Base-by-base conservation (phyloP, 2,113 vertebrate species). In the Oreocharis arfaki region DNA sequence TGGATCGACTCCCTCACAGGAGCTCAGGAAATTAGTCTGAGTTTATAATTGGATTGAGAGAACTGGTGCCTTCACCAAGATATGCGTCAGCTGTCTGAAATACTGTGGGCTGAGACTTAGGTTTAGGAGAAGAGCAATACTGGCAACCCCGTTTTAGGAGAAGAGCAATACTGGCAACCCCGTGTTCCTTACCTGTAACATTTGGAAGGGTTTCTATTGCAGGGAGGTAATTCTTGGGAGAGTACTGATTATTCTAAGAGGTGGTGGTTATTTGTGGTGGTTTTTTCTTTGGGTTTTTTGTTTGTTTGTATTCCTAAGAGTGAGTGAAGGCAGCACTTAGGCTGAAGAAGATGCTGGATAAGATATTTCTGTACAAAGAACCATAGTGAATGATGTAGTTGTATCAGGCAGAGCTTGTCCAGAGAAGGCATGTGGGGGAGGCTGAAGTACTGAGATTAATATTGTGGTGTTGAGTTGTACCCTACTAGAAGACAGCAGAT, bases 31-130 rank as follows among this genome's bases (percentile, higher is more conserved):
- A 95, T 94, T 76, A 88, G 70, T 87, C 57, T 90, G 70, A 94
- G 61, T 88, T 94, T 92, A 71, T 96, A 90, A 93, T 88, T 93
- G 96, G 82, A 83, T 83, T 85, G 79, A 47, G 55, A 79, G 53
- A 93, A 41, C 11, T 79, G 65, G 60, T 76, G 78, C 60, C 50
- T 87, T 57, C 0, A 4, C 60, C 44, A 73, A 88, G 67, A 37
- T 3, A 0, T 42, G 37, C 1, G 0, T 74, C 75, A 83, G 67
- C 90, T 71, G 61, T n/a, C 78, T 75, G 74, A 87, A 73, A 56
- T 68, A 53, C 49, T 23, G 53, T 30, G 21, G 28, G 57, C 85
- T 73, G 53, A 83, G 67, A 41, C 44, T 79, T 27, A 11, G 35
- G 16, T 67, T 50, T 69, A 47, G 69, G 76, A 65, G 44, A 76